A percentile compares a stretch with the other conserved stretches of the same genome.
Conservation (phyloP, 2,113 vertebrate species). For the Xyrauchen texanus region DNA sequence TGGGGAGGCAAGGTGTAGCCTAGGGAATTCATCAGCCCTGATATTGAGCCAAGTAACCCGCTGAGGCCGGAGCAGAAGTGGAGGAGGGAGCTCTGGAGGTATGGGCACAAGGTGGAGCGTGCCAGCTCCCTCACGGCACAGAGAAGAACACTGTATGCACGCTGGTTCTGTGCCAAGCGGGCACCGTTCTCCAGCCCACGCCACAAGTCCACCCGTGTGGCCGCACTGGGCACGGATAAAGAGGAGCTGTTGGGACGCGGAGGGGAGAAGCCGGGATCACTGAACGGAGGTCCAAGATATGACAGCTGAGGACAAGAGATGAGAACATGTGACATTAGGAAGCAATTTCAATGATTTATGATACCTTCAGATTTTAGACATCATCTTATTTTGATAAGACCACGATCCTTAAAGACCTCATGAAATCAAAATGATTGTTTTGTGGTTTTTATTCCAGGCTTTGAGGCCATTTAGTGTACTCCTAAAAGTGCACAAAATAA, state of each 20-base stretch:
- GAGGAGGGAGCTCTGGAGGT: conserved; percentile 85
- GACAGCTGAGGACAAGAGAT: conserved; percentile 80
- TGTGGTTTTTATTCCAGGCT: no score
- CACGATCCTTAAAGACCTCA: no score
- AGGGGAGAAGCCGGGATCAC: conserved; percentile 93
- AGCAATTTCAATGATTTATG: background rate
- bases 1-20: conserved; percentile 81
- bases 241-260: conserved; percentile 86
- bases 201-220: conserved; percentile 91
- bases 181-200: conserved; percentile 89
- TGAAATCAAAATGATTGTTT: no score
- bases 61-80: conserved; percentile 94
- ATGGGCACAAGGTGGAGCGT: conserved; percentile 81
- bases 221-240: conserved; percentile 86
- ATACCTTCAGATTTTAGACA: no score
- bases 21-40: conserved; percentile 87
- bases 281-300: conserved; percentile 94
- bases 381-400: no score
- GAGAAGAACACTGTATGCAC: conserved; percentile 91
- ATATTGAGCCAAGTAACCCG: conserved; percentile 90
- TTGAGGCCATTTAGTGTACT: no score
- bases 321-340: conserved; percentile 25
- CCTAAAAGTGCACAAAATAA: no score
- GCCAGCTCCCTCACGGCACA: conserved; percentile 87
- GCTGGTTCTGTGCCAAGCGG: conserved; percentile 91